Base-by-base conservation (phyloP, 2,113 vertebrate species). In the Centrocercus urophasianus region DNA sequence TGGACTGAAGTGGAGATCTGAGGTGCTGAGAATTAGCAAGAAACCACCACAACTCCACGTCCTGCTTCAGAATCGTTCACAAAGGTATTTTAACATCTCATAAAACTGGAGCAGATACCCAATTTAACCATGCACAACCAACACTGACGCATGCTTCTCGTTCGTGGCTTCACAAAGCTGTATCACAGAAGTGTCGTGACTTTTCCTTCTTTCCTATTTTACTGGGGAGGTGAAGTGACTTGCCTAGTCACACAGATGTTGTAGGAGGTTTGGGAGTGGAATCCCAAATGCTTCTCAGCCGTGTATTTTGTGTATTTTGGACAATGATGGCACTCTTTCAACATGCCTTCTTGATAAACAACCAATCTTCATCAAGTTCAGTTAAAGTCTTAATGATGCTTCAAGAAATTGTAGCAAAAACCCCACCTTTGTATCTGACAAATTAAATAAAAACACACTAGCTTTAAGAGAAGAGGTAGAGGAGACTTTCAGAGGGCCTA, bases 161-260 rank as follows among this genome's bases (percentile, higher is more conserved):
- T 0, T 0, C 0, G 9, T 9, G 4, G 11, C 27, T 13, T 56
- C 1, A 8, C 50, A 74, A 60, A 59, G 16, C 12, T 20, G 4
- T n/a, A 38, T 15, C 18, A 36, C 13, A 19, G 27, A 34, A 34
- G 48, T 50, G 12, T 5, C 4, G 0, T 8, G 52, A 54, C 22
- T 6, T 11, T 72, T 48, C n/a, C 10, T 69, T 81, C 34, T 70
- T 65, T 54, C 40, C 18, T 11, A 2, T 60, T 83, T 85, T 34
- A 21, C 10, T 45, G 12, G 24, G 30, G 56, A 91, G 82, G 75
- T 3, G 7, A 77, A 91, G 78, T 30, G 64, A 38, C 25, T 43
- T 43, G 22, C 15, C 38, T 10, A 56, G 40, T 28, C 43, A 56
- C 25, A 86, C 34, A 48, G 27, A 85, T 28, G 27, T 6, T 42